Evolutionary conservation across 2,113 vertebrate genomes (phyloP).

Genomic region (Regulus satrapa): DNA sequence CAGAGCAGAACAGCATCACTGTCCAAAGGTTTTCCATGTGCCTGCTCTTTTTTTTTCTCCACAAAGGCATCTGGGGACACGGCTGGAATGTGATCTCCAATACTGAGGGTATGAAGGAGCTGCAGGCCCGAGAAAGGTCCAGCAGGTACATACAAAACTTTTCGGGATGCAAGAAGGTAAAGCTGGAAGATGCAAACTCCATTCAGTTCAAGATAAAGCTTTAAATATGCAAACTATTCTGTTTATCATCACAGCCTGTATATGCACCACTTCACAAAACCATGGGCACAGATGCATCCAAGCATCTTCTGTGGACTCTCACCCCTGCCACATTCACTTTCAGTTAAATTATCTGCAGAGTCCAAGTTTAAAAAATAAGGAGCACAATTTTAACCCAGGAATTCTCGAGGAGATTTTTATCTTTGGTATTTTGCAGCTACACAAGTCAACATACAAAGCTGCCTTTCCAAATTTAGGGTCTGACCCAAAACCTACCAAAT

Average conservation of each 20-base stretch:
- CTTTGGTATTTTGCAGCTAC: neutral
- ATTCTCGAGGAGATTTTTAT: neutral
- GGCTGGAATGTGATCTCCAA: neutral
- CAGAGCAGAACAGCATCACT: neutral
- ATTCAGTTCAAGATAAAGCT: neutral
- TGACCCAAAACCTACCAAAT: neutral
- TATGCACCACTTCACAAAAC: neutral
- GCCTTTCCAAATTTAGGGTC: neutral
- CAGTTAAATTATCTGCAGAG: slow-evolving; percentile 20
- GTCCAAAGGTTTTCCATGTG: neutral
- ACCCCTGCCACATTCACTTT: neutral
- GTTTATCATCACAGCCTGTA: neutral
- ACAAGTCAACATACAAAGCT: neutral
- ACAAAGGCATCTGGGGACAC: neutral
- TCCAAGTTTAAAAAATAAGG: neutral
- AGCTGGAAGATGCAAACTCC: neutral
- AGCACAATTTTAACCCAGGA: neutral
- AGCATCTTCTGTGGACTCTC: neutral
- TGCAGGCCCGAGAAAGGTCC: neutral
- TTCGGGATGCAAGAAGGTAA: neutral
- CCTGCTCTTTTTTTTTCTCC: neutral
- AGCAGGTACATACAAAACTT: neutral
- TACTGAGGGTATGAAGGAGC: neutral
- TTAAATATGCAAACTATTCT: neutral
- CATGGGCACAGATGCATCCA: neutral